Evolutionary conservation across 1,140 invertebrate species (phyloP).

Genomic region (Drosophila tsacasi): DNA sequence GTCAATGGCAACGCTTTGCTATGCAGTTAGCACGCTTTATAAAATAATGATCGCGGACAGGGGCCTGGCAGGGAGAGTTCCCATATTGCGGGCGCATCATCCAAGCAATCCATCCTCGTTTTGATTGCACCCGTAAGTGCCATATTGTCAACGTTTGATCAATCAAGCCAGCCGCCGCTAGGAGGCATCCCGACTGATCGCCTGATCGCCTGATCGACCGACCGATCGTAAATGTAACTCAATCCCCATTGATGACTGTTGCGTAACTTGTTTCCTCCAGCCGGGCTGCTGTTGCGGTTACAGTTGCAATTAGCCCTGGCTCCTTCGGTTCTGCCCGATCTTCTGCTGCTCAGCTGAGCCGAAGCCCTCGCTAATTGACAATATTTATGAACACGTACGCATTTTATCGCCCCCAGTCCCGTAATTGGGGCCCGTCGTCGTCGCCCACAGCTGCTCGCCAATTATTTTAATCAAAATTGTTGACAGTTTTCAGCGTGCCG

Average conservation of each 20-base stretch:
- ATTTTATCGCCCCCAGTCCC: slow-evolving; percentile 75
- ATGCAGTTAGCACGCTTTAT: slow-evolving; percentile 83
- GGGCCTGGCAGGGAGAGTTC: neutral
- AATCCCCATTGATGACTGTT: slow-evolving; percentile 78
- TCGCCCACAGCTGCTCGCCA: slow-evolving; percentile 66
- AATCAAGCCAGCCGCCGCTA: slow-evolving; percentile 71
- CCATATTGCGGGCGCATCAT: slow-evolving; percentile 22
- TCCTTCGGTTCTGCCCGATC: slow-evolving; percentile 32
- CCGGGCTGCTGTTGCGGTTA: slow-evolving; percentile 21
- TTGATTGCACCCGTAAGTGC: slow-evolving; percentile 82
- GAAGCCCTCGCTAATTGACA: slow-evolving; percentile 74
- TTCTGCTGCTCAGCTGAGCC: slow-evolving; percentile 36
- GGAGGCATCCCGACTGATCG: slow-evolving; percentile 20
- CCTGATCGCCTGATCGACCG: slow-evolving; percentile 1
- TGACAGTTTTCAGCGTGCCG: slow-evolving; percentile 67
- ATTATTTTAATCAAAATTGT: slow-evolving; percentile 84
- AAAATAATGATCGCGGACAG: slow-evolving; percentile 71
- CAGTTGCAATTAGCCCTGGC: slow-evolving; percentile 66
- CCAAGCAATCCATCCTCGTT: slow-evolving; percentile 29
- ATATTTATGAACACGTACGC: slow-evolving; percentile 84
- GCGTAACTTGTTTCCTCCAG: slow-evolving; percentile 74
- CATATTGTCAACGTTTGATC: slow-evolving; percentile 84
- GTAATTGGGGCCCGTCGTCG: slow-evolving; percentile 65
- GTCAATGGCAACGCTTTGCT: slow-evolving; percentile 79
- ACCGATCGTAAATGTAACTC: slow-evolving; percentile 80